Evolutionary conservation across 1,140 invertebrate species (phyloP).

Genomic region (Asbolus verrucosus): DNA sequence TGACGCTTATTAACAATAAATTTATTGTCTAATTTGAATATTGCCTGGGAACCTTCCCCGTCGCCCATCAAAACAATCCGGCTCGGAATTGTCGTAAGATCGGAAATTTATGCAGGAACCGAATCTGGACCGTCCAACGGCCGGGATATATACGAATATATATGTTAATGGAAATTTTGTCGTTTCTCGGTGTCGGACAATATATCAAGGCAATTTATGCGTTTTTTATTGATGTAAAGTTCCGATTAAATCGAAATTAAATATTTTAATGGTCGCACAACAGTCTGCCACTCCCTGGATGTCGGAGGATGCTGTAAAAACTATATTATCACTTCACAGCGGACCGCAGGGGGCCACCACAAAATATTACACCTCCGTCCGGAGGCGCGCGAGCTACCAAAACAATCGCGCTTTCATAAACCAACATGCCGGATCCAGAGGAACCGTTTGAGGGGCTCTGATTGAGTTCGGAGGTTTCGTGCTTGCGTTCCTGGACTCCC

Average conservation of each 20-base stretch:
- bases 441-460: slow-evolving; percentile 38
- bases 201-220: slow-evolving; percentile 59
- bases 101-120: slow-evolving; percentile 3
- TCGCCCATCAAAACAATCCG: not conserved
- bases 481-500: not conserved
- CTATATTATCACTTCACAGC: slow-evolving; percentile 59
- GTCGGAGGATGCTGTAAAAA: slow-evolving; percentile 57
- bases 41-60: slow-evolving; percentile 15
- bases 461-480: slow-evolving; percentile 24
- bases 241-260: slow-evolving; percentile 61
- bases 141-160: too few species aligned
- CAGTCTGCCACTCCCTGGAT: slow-evolving; percentile 53
- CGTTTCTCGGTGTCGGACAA: too few species aligned
- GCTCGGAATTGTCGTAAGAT: slow-evolving; percentile 1
- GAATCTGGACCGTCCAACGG: not conserved
- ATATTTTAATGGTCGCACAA: slow-evolving; percentile 59
- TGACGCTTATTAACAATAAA: slow-evolving; percentile 42
- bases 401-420: slow-evolving; percentile 3
- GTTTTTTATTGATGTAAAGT: slow-evolving; percentile 61
- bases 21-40: slow-evolving; percentile 40
- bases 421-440: not conserved
- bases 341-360: slow-evolving; percentile 50
- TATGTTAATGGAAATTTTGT: too few species aligned
- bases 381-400: slow-evolving; percentile 24
- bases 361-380: slow-evolving; percentile 52